These are phyloP conservation scores for Hypolimnas misippus DNA, from an alignment of 2,888 invertebrate species.

Conservation along the genomic window DNA sequence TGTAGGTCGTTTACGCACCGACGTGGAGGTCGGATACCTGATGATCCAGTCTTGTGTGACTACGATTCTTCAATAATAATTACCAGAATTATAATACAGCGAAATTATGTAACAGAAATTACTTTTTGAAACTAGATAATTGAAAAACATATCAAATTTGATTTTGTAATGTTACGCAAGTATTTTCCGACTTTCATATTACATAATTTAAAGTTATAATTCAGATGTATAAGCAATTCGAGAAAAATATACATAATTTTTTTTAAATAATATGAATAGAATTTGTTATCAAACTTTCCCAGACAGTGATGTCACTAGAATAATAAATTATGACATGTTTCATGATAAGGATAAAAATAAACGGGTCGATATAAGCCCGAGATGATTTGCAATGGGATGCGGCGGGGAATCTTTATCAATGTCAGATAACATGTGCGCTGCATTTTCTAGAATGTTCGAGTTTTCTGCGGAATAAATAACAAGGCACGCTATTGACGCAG, in stretches of 20 bases:
- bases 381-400: slow-evolving; percentile 43
- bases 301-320: slow-evolving; percentile 9
- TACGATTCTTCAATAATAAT: slow-evolving; percentile 17
- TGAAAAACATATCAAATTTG: not conserved
- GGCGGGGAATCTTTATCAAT: slow-evolving; percentile 51
- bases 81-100: slow-evolving; percentile 4
- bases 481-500: slow-evolving; percentile 29
- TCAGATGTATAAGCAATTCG: too few species aligned
- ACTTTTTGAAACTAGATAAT: not conserved
- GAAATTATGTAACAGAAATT: not conserved
- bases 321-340: slow-evolving; percentile 25
- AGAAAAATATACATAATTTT: not conserved
- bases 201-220: too few species aligned
- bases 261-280: not conserved
- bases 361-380: slow-evolving; percentile 36
- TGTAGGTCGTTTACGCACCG: slow-evolving; percentile 58
- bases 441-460: slow-evolving; percentile 35
- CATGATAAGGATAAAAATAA: slow-evolving; percentile 45
- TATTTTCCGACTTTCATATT: too few species aligned
- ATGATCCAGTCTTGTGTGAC: slow-evolving; percentile 44
- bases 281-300: slow-evolving; percentile 19
- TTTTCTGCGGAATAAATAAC: slow-evolving; percentile 30
- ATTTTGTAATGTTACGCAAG: too few species aligned
- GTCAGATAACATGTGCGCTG: slow-evolving; percentile 46
- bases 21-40: slow-evolving; percentile 41